Conservation (phyloP, 2,888 invertebrate species). For the Metallyticus violacea region DNA sequence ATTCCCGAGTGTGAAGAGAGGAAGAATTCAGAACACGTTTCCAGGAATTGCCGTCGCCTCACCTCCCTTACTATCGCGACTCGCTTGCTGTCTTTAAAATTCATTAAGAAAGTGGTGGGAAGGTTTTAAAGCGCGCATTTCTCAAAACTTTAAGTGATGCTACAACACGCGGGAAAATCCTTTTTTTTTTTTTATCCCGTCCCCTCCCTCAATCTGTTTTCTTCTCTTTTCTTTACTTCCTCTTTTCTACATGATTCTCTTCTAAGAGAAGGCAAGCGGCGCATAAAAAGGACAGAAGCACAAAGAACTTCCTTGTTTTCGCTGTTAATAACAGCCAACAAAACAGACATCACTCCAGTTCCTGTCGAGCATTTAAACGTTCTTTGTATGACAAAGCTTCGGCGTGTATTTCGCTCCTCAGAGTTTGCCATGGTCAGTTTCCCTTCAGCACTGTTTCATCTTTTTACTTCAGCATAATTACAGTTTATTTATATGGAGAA, state of each 20-base stretch:
- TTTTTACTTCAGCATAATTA: no score
- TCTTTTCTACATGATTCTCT: background rate
- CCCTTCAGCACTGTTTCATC: no score
- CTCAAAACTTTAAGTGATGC: conserved; percentile 3
- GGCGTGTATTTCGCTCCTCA: background rate
- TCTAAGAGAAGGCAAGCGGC: background rate
- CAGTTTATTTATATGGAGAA: no score
- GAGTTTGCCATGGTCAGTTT: no score
- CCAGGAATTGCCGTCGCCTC: conserved; percentile 8
- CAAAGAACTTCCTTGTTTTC: background rate
- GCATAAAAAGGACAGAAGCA: background rate
- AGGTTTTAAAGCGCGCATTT: conserved; percentile 7
- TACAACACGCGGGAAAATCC: background rate
- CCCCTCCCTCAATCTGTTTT: background rate
- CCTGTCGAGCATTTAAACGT: background rate
- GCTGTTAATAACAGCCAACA: background rate
- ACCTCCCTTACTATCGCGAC: background rate
- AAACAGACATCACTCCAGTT: background rate
- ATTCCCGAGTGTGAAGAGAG: background rate
- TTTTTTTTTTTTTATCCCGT: background rate
- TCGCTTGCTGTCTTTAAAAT: conserved; percentile 23
- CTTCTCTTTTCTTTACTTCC: background rate
- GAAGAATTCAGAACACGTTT: conserved; percentile 26
- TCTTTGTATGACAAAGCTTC: background rate
- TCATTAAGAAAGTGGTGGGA: conserved; percentile 23